Evolutionary conservation across 2,888 invertebrate species (phyloP), one percentile per base, ranked within the genome.

Genomic region (Eutolmus rufibarbis): DNA sequence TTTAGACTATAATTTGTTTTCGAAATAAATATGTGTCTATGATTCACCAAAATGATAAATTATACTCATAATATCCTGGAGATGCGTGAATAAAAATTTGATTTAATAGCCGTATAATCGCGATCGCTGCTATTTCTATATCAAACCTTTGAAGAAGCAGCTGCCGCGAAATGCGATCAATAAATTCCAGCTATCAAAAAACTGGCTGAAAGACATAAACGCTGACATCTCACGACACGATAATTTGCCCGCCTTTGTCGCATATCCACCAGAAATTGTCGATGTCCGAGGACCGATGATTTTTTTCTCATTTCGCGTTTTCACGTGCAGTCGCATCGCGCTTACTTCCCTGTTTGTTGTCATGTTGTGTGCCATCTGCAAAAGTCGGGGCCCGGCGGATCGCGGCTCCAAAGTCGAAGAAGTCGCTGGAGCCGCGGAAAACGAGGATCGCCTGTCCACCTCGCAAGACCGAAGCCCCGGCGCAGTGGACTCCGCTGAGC

Each of bases 201-300:
- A 23, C 12, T 66, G 9, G 28, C 23, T 66, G 66, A 66, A 66
- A 34, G 23, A 57, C 82, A 82, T 66, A 66, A 82, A 82, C 57
- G 82, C 57, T 82, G 82, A 82, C 82, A 82, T 82, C 56, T 82
- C 82, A 82, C 82, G 82, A 79, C 82, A 82, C 57, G 82, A 82
- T 82, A 56, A 57, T 82, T 66, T 82, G 66, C 66, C 66, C 66
- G 66, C 51, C 57, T 82, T 82, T 79, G 79, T 79, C 51, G 43
- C 81, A 56, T 81, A 34, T 81, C 81, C 66, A 66, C 66, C 66
- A 66, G 66, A 66, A 19, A 66, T 66, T 23, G 66, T 23, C 66
- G 12, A 66, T 66, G 19, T 66, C 66, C 66, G 28, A 28, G 16
- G 7, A 7, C 51, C 16, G 51, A n/a, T n/a, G 9, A 57, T 57